A percentile compares a stretch with the other conserved stretches of the same genome.
These are phyloP conservation scores for Microcebus jonahi DNA, from an alignment of 2,113 vertebrate genomes.

Conservation along the genomic window DNA sequence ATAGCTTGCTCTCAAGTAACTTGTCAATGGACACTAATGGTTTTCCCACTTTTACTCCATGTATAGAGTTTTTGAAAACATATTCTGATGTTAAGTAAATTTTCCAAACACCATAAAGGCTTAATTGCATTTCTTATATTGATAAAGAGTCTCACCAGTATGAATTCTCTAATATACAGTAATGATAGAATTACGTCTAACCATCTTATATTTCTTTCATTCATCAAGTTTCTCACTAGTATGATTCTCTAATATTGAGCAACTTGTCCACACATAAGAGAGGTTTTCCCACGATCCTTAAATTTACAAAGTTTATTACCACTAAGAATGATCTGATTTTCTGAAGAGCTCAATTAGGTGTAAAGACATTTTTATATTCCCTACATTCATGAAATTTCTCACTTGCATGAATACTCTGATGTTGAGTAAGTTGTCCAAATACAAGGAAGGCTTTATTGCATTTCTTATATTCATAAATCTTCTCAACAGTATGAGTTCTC, in stretches of 20 bases:
- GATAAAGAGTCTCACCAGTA: neutral
- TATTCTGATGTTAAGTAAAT: neutral
- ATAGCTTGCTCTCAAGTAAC: neutral
- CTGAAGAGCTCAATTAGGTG: neutral
- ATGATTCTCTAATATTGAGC: neutral
- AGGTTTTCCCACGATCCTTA: neutral
- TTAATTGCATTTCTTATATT: neutral
- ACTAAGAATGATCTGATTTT: neutral
- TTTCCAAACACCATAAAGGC: neutral
- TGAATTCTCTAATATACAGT: conserved; percentile 50
- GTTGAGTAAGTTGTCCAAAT: neutral
- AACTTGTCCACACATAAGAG: neutral
- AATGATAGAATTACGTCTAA: neutral
- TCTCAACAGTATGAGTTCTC: conserved; percentile 64
- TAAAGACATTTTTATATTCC: neutral
- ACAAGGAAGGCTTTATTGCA: neutral
- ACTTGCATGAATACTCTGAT: neutral
- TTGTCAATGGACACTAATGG: neutral
- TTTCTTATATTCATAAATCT: neutral
- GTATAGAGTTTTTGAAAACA: neutral
- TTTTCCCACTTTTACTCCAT: neutral
- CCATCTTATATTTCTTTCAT: neutral
- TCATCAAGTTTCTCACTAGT: neutral
- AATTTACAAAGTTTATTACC: neutral
- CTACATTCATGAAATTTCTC: neutral